A percentile compares a stretch with the other conserved stretches of the same genome.
Evolutionary conservation across 2,888 invertebrate species (phyloP).

Genomic region (Coleophora flavipennella): DNA sequence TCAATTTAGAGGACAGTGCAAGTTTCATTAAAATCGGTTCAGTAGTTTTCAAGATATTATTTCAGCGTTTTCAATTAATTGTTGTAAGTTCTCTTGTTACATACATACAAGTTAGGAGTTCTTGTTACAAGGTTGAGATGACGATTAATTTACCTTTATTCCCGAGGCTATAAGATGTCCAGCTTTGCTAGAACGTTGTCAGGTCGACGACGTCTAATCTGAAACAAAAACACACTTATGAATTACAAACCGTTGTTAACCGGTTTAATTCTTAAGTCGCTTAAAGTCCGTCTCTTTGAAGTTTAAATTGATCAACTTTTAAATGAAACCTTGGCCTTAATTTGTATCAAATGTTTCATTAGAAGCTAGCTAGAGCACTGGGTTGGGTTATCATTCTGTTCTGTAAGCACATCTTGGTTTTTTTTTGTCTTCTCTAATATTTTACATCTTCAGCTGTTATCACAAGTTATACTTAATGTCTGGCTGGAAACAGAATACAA

Average conservation of each 20-base stretch:
- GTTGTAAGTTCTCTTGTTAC: no score
- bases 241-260: no score
- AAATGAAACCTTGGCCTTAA: conserved; percentile 13
- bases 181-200: conserved; percentile 7
- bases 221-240: conserved; percentile 7
- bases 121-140: conserved; percentile 5
- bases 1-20: no score
- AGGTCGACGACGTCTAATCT: conserved; percentile 4
- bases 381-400: background rate
- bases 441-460: background rate
- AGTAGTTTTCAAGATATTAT: no score
- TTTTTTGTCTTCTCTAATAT: no score
- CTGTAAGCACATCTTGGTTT: no score
- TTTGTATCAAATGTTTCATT: conserved; percentile 1
- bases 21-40: no score
- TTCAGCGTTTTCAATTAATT: no score
- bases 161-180: conserved; percentile 12
- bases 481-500: no score
- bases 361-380: background rate
- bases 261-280: no score
- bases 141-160: conserved; percentile 4
- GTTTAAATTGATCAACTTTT: conserved; percentile 3
- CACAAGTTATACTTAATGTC: background rate
- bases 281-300: background rate
- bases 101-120: background rate